phyloP scores from a whole-genome alignment of 1,140 invertebrate genomes.

The Pollicipes pollicipes region DNA sequence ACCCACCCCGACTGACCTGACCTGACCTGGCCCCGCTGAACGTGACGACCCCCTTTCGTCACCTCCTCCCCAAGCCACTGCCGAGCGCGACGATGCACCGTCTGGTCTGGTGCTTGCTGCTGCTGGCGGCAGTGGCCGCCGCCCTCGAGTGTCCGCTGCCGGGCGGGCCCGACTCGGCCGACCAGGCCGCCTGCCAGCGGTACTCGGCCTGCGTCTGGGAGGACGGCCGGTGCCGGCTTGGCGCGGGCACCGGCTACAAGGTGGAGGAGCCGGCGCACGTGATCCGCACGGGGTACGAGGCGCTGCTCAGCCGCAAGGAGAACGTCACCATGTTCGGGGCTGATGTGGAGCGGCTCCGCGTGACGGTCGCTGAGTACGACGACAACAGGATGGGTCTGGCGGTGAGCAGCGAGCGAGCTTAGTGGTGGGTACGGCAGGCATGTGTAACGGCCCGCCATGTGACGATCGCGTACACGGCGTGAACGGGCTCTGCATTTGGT shows the following conservation, averaged over 20 bases:
- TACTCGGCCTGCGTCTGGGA: background rate
- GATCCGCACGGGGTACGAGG: background rate
- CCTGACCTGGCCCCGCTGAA: too few relatives aligned
- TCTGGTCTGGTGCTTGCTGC: background rate
- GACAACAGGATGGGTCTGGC: constrained; percentile 12
- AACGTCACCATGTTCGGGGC: constrained; percentile 14
- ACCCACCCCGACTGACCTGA: too few relatives aligned
- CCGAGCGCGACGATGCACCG: too few relatives aligned
- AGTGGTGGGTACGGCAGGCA: background rate
- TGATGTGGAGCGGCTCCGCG: constrained; percentile 10
- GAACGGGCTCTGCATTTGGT: background rate
- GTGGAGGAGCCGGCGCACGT: background rate
- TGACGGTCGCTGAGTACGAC: constrained; percentile 12
- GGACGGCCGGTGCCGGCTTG: background rate
- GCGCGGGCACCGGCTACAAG: background rate
- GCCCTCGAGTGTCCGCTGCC: background rate
- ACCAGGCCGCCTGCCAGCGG: background rate
- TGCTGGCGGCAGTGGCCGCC: too few relatives aligned
- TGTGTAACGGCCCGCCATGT: too few relatives aligned
- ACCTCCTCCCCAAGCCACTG: too few relatives aligned
- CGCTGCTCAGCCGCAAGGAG: background rate
- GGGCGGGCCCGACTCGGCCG: background rate
- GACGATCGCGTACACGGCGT: too few relatives aligned
- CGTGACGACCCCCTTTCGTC: too few relatives aligned
- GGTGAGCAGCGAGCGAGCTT: constrained; percentile 9